phyloP scores from a whole-genome alignment of 2,888 invertebrate species.

The Acanthosepion lycidas region DNA sequence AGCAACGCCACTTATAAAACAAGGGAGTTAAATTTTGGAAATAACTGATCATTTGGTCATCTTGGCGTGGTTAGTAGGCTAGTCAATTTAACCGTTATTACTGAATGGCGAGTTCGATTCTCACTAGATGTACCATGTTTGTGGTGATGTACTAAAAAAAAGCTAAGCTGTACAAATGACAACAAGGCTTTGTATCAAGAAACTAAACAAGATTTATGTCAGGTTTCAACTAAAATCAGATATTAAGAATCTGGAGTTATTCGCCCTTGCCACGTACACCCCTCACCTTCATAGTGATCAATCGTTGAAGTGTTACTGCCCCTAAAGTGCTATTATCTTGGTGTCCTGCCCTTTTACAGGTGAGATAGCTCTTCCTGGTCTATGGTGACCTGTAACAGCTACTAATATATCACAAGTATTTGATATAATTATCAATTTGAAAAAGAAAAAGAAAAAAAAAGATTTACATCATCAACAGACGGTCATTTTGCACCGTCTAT shows the following conservation, averaged over 20 bases:
- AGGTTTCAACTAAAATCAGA: neutral
- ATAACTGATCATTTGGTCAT: too few species aligned
- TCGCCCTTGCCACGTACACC: constrained; percentile 15
- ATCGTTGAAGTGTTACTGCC: neutral
- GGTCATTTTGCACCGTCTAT: neutral
- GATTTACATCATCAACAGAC: neutral
- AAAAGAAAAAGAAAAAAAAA: neutral
- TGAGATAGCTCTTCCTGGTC: neutral
- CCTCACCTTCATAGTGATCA: neutral
- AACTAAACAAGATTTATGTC: neutral
- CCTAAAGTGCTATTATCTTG: neutral
- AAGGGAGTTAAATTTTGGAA: too few species aligned
- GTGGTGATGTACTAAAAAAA: too few species aligned
- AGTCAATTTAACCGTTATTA: too few species aligned
- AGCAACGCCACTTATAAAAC: too few species aligned
- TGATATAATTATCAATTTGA: neutral
- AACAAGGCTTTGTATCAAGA: too few species aligned
- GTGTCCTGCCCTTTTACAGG: constrained; percentile 33
- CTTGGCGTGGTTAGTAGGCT: too few species aligned
- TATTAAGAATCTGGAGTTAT: neutral
- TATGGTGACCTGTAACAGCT: neutral
- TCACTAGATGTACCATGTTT: too few species aligned
- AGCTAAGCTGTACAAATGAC: too few species aligned
- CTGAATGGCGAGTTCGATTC: too few species aligned
- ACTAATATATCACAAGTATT: neutral